Evolutionary conservation across 2,888 invertebrate species (phyloP).

Genomic region (Lymantria dispar): DNA sequence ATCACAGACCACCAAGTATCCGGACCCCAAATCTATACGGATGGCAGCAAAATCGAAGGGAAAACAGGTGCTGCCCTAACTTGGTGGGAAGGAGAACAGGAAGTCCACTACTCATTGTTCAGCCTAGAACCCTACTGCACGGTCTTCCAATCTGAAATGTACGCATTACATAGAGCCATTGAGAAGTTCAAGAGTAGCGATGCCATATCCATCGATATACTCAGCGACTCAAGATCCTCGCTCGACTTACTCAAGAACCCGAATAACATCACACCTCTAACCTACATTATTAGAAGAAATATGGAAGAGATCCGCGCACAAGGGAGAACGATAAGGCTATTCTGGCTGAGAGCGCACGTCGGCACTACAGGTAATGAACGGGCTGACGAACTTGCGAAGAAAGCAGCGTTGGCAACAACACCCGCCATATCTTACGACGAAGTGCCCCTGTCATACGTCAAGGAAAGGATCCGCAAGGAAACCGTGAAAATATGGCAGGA

Average conservation of each 20-base stretch:
- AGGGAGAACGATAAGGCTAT: no score
- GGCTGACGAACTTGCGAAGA: slow-evolving; percentile 8
- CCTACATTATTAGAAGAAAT: no score
- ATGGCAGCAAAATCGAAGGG: no score
- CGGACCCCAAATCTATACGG: no score
- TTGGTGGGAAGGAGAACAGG: slow-evolving; percentile 1
- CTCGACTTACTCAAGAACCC: no score
- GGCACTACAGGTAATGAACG: slow-evolving; percentile 7
- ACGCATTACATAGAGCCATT: not conserved
- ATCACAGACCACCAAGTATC: no score
- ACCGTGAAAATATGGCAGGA: slow-evolving; percentile 4
- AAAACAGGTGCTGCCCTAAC: no score
- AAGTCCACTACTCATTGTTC: not conserved
- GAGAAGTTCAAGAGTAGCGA: not conserved
- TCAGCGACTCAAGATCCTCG: no score
- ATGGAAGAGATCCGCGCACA: no score
- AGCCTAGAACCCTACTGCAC: slow-evolving; percentile 2
- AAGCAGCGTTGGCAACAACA: not conserved
- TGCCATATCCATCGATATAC: no score
- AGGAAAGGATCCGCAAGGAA: slow-evolving; percentile 4
- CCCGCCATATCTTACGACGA: not conserved
- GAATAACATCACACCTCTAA: no score
- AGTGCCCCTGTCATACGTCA: slow-evolving; percentile 6
- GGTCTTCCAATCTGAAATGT: not conserved
- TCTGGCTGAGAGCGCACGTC: no score